Evolutionary conservation across 2,797 vertebrate genomes (phyloP).

Genomic region (Channallabes apus): DNA sequence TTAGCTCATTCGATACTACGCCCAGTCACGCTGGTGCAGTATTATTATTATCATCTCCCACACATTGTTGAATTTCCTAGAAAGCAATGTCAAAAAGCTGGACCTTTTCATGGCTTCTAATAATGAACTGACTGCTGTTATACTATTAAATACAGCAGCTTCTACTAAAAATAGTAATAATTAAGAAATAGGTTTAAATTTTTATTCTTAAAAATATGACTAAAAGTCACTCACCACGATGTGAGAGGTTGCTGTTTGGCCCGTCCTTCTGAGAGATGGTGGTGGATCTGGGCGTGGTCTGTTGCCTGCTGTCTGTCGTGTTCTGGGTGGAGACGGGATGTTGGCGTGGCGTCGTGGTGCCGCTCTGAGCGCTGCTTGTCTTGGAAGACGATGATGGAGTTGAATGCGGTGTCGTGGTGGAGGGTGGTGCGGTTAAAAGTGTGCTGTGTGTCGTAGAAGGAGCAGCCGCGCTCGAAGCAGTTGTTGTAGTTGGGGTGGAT

Average conservation of each 20-base stretch:
- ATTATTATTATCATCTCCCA: background rate
- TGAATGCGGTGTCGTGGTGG: slow-evolving; percentile 48
- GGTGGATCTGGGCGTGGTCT: slow-evolving; percentile 42
- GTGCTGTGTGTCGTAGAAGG: slow-evolving; percentile 31
- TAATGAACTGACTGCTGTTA: background rate
- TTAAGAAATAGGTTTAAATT: background rate
- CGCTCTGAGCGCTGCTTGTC: slow-evolving; percentile 38
- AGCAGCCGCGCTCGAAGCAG: slow-evolving; percentile 46
- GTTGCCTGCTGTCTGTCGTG: slow-evolving; percentile 33
- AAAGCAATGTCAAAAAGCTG: background rate
- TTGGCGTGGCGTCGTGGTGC: slow-evolving; percentile 57
- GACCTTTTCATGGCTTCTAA: background rate
- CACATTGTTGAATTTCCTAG: background rate
- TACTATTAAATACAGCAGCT: background rate
- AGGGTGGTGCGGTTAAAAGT: slow-evolving; percentile 49
- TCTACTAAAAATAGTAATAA: background rate
- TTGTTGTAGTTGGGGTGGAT: background rate
- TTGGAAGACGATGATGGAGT: slow-evolving; percentile 38
- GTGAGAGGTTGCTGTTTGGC: slow-evolving; percentile 84
- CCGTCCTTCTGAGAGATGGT: slow-evolving; percentile 65
- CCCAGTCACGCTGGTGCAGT: background rate
- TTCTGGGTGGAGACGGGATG: slow-evolving; percentile 55
- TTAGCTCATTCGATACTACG: too few species aligned
- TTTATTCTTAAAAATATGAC: background rate
- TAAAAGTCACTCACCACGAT: slow-evolving; percentile 82